Evolutionary conservation across 2,113 vertebrate species (phyloP).

Genomic region (Nansenia antarctica): DNA sequence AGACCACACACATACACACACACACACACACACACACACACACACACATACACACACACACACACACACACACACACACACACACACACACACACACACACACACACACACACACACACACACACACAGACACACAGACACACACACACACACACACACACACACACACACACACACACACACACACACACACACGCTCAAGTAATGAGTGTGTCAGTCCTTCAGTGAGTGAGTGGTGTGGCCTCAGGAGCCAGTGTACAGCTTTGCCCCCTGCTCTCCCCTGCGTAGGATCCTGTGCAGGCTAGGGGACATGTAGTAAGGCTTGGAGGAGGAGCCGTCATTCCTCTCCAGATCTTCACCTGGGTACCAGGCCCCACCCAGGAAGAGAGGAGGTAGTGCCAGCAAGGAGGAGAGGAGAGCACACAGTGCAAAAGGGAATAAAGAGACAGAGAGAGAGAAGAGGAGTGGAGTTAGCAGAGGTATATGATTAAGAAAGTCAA

Average conservation of each 20-base stretch:
- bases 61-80: constrained; percentile 25
- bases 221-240: constrained; percentile 17
- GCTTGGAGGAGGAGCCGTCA: constrained; percentile 89
- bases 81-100: constrained; percentile 25
- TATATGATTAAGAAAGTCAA: constrained; percentile 5
- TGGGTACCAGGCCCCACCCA: constrained; percentile 60
- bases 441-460: constrained; percentile 9
- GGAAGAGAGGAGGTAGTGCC: constrained; percentile 8
- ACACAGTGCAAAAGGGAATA: background rate
- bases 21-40: constrained; percentile 21
- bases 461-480: constrained; percentile 35
- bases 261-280: constrained; percentile 81
- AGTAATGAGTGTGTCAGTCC: constrained; percentile 39
- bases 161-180: constrained; percentile 24
- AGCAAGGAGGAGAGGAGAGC: background rate
- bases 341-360: constrained; percentile 98
- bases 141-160: constrained; percentile 21
- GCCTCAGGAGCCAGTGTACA: constrained; percentile 72
- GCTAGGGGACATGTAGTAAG: constrained; percentile 91
- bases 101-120: constrained; percentile 13
- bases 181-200: constrained; percentile 29
- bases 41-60: constrained; percentile 24
- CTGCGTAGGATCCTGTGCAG: constrained; percentile 89
- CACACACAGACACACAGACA: constrained; percentile 19
- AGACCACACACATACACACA: constrained; percentile 12